Evolutionary conservation across 2,888 invertebrate genomes (phyloP).

Genomic region (Tenthredo amoena): DNA sequence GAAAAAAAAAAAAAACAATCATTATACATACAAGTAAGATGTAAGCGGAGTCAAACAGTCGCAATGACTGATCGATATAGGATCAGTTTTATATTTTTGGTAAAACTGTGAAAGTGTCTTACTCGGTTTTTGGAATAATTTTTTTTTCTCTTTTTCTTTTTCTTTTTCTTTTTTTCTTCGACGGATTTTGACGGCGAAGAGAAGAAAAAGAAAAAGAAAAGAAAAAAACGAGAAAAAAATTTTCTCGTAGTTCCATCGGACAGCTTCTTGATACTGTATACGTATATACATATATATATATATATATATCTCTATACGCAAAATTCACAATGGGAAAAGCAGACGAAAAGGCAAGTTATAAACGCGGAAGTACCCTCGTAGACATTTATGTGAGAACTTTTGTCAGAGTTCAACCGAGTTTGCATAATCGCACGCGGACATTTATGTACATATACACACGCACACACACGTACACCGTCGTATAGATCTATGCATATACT

Average conservation of each 20-base stretch:
- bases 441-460: not conserved
- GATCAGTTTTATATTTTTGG: not conserved
- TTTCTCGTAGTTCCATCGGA: no score
- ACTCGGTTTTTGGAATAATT: not conserved
- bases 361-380: constrained; percentile 45
- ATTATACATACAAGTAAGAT: no score
- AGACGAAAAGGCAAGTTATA: constrained; percentile 45
- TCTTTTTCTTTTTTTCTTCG: not conserved
- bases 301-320: no score
- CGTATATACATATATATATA: no score
- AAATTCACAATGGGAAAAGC: not conserved
- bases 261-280: not conserved
- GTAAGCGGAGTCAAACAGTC: no score
- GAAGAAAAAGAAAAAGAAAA: not conserved
- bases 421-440: constrained; percentile 46
- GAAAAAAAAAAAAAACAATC: no score
- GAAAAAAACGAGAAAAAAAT: not conserved
- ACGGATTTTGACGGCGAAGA: no score
- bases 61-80: not conserved
- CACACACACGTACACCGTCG: not conserved
- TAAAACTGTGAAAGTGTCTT: not conserved
- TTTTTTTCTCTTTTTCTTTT: not conserved
- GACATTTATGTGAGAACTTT: constrained; percentile 50
- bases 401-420: constrained; percentile 52
- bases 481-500: not conserved